A percentile compares a stretch with the other conserved stretches of the same genome.
Conservation (phyloP, 2,797 vertebrate species). For the Mycteria americana region DNA sequence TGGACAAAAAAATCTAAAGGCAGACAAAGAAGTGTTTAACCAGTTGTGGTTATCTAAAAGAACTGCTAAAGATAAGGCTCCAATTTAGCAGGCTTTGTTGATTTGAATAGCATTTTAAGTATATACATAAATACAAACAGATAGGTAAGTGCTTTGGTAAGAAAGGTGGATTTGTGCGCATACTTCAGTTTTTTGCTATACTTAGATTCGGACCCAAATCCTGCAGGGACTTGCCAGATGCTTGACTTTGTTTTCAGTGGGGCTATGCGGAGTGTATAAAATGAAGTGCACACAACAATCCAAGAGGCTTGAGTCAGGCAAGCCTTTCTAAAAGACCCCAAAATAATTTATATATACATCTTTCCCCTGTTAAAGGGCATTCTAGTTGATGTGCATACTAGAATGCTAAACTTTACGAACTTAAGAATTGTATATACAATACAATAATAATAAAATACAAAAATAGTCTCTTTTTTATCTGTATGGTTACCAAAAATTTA, state of each 20-base stretch:
- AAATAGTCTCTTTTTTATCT: conserved; percentile 51
- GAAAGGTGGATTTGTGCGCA: not conserved
- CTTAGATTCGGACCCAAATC: not conserved
- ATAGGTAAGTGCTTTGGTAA: not conserved
- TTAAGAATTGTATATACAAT: not conserved
- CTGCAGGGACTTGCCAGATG: not conserved
- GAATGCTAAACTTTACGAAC: not conserved
- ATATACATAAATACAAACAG: not conserved
- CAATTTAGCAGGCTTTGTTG: not conserved
- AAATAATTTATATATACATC: not conserved
- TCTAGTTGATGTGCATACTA: not conserved
- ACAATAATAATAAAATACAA: not conserved
- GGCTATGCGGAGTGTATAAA: not conserved
- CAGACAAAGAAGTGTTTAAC: conserved; percentile 11
- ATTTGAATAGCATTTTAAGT: not conserved
- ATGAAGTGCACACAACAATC: not conserved
- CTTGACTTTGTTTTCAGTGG: conserved; percentile 20
- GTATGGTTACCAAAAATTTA: conserved; percentile 66
- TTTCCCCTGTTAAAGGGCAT: not conserved
- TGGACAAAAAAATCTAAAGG: not conserved
- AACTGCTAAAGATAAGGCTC: not conserved
- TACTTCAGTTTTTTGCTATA: not conserved
- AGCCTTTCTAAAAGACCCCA: not conserved
- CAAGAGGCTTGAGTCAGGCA: not conserved
- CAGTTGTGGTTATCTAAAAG: not conserved